phyloP scores from a whole-genome alignment of 2,888 invertebrate species.

The Malthinus seriepunctatus region DNA sequence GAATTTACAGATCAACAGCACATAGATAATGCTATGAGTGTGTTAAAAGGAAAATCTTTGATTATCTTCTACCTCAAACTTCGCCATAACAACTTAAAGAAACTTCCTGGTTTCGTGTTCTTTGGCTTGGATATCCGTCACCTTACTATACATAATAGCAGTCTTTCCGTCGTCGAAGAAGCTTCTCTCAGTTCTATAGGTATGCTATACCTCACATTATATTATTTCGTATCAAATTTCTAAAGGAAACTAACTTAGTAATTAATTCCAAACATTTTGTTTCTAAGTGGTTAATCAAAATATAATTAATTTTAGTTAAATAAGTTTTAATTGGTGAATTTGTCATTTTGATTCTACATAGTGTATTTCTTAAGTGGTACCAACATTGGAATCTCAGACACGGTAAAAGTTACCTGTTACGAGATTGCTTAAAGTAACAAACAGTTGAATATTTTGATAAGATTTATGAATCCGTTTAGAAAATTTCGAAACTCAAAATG shows the following conservation, averaged over 20 bases:
- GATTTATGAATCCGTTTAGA: too few relatives aligned
- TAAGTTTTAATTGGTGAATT: neutral
- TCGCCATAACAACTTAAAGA: conserved; percentile 82
- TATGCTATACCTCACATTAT: conserved; percentile 51
- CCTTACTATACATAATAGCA: conserved; percentile 86
- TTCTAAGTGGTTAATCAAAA: too few relatives aligned
- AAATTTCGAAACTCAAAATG: too few relatives aligned
- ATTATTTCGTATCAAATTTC: neutral
- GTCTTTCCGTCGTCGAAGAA: conserved; percentile 84
- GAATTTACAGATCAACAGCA: conserved; percentile 82
- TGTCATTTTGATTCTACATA: too few relatives aligned
- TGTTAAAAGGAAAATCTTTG: conserved; percentile 77
- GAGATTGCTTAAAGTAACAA: too few relatives aligned
- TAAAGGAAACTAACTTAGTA: too few relatives aligned
- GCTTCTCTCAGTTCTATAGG: conserved; percentile 86
- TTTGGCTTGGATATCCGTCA: conserved; percentile 86
- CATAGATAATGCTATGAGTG: conserved; percentile 80
- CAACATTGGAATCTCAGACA: too few relatives aligned
- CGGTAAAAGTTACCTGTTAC: too few relatives aligned
- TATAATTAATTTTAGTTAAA: too few relatives aligned
- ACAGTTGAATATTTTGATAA: too few relatives aligned
- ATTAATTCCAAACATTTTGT: too few relatives aligned
- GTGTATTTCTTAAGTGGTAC: too few relatives aligned
- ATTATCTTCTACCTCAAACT: conserved; percentile 87
- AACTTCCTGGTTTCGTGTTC: conserved; percentile 84